Evolutionary conservation across 2,797 vertebrate species (phyloP).

Genomic region (Falco cherrug): DNA sequence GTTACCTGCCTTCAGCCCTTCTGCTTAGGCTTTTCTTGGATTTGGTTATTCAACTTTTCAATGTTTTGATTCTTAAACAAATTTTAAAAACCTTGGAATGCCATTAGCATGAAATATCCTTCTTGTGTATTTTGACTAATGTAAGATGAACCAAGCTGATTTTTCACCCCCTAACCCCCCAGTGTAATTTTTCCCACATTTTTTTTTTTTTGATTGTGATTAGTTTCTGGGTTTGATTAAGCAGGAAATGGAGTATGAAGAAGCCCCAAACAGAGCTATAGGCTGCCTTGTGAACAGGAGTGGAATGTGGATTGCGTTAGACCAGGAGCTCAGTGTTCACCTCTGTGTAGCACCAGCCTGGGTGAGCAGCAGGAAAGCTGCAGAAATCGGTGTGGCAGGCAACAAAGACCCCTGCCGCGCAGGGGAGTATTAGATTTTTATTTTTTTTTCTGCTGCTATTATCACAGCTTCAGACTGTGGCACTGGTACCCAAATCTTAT

Average conservation of each 20-base stretch:
- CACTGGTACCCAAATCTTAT: accelerated
- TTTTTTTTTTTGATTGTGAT: neutral
- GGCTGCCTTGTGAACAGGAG: neutral
- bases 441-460: accelerated
- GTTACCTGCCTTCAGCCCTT: neutral
- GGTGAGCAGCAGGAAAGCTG: neutral
- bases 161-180: no score
- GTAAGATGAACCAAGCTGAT: neutral
- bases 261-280: neutral
- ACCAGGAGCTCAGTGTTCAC: neutral
- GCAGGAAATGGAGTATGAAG: conserved; percentile 48
- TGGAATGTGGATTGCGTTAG: neutral
- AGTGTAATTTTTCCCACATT: neutral
- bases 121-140: neutral
- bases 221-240: conserved; percentile 61
- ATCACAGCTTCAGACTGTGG: neutral
- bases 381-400: neutral
- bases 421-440: accelerated
- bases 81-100: neutral
- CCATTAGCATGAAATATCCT: neutral
- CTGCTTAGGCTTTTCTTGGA: neutral
- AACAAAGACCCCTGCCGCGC: accelerated
- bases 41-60: neutral
- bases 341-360: neutral
- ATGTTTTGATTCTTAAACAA: neutral